These are phyloP conservation scores for Marmota flaviventris DNA, from an alignment of 2,113 vertebrate species.

Conservation along the genomic window DNA sequence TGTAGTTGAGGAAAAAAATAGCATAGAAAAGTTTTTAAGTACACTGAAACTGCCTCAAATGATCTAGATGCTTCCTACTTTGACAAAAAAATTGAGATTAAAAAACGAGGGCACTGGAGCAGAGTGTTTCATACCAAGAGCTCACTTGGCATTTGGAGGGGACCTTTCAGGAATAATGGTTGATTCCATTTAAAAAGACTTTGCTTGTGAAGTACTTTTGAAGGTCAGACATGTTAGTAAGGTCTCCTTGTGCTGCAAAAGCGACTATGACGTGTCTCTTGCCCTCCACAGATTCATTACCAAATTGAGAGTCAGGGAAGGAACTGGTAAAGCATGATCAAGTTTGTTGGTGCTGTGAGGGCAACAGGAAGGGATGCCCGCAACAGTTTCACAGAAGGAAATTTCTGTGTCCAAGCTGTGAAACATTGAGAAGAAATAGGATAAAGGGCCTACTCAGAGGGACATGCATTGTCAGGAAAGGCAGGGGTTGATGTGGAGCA, in stretches of 20 bases:
- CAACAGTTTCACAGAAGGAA: background rate
- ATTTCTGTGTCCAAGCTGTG: background rate
- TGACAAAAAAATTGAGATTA: background rate
- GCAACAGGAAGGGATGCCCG: rapidly evolving
- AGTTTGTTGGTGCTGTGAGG: background rate
- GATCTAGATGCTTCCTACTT: background rate
- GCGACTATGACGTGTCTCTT: background rate
- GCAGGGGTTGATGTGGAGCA: rapidly evolving
- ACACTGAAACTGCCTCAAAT: background rate
- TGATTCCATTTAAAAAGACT: background rate
- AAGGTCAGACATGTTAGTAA: background rate
- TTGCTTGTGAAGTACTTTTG: background rate
- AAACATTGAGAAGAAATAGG: background rate
- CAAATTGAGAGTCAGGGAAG: background rate
- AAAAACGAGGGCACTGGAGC: background rate
- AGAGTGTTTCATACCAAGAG: background rate
- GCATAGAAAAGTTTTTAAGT: background rate
- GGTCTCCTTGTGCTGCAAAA: background rate
- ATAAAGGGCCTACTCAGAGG: no score
- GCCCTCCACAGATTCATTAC: background rate
- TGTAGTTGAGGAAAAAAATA: background rate
- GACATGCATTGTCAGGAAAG: background rate
- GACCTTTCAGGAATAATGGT: background rate
- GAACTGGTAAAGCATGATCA: background rate
- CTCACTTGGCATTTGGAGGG: background rate